Evolutionary conservation across 1,140 invertebrate genomes (phyloP), one percentile per base, ranked within the genome.

Genomic region (Drosophila sproati): DNA sequence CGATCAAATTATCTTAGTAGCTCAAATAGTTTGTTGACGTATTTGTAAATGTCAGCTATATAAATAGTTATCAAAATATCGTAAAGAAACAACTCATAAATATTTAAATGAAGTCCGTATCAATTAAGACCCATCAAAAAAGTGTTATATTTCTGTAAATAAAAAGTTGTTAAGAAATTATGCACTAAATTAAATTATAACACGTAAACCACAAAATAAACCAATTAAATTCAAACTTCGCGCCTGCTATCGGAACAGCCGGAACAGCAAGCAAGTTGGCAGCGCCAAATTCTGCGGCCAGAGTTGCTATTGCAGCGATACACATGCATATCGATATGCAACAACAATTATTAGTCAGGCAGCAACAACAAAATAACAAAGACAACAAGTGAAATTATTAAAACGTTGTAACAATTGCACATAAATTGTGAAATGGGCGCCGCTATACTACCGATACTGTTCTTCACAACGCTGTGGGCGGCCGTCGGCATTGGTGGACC

Each of bases 381-480:
- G 48, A 50, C 54, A 72, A 73, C 70, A 73, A 73, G 56, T 73
- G 56, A 55, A 68, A 73, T 60, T 60, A n/a, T 20, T 47, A 7
- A 8, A 41, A 37, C 3, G 45, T 31, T 45, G 20, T 3, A 1
- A 1, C 5, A 51, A 43, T 6, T 57, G 37, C 29, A 12, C 10
- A 60, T 1, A 5, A 43, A 28, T 7, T 32, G 4, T 2, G 61
- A 6, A 3, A 98, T 98, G 97, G 96, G 96, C 82, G 95, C 95
- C 43, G 94, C 95, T 20, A 93, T 94, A 43, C 82, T 97, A 73
- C 96, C 96, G 55, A 93, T 98, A 67, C 93, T 96, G 31, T 93
- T 97, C 86, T 96, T 98, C 77, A 97, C 97, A 2, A 93, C 94
- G 5, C 91, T 98, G 28, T 98, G 97, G 97, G 96, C 94, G 48